Conservation (phyloP, 2,888 invertebrate genomes). For the Pachycephus smyrnensis region DNA sequence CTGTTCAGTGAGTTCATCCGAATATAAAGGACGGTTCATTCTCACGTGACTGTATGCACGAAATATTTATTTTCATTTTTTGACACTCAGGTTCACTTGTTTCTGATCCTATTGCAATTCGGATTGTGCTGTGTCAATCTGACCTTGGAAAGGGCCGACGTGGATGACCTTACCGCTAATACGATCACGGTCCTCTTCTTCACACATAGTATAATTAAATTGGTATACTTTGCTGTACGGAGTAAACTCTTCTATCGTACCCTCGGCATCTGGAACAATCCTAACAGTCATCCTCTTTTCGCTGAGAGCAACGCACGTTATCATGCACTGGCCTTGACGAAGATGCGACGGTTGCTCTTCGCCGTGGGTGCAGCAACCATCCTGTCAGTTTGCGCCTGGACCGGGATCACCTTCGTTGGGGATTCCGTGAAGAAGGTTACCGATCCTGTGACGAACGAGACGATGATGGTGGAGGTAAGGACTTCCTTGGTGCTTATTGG, state of each 20-base stretch:
- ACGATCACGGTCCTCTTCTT: conserved; percentile 87
- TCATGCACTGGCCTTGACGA: conserved; percentile 79
- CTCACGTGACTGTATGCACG: not conserved
- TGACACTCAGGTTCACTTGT: conserved; percentile 68
- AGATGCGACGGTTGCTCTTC: conserved; percentile 80
- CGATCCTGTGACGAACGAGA: conserved; percentile 79
- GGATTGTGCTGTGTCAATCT: conserved; percentile 76
- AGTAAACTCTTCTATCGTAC: conserved; percentile 84
- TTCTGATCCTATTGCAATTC: conserved; percentile 75
- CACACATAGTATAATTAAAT: conserved; percentile 81
- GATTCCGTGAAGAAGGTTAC: conserved; percentile 78
- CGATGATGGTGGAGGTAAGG: conserved; percentile 73
- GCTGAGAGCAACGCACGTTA: conserved; percentile 85
- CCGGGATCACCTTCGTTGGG: conserved; percentile 83
- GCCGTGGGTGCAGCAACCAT: conserved; percentile 75
- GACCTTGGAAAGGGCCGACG: conserved; percentile 79
- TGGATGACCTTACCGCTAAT: conserved; percentile 79
- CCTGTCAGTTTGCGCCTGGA: conserved; percentile 77
- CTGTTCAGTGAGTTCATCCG: conserved; percentile 55
- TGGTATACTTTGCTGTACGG: conserved; percentile 78
- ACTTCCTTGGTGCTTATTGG: not conserved
- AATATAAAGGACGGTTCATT: not conserved
- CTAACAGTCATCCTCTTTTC: conserved; percentile 86
- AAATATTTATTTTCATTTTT: conserved; percentile 2
- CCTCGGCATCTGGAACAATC: conserved; percentile 85